A percentile compares a stretch with the other conserved stretches of the same genome.
Conservation (phyloP, 2,113 vertebrate species). For the Pimephales promelas region DNA sequence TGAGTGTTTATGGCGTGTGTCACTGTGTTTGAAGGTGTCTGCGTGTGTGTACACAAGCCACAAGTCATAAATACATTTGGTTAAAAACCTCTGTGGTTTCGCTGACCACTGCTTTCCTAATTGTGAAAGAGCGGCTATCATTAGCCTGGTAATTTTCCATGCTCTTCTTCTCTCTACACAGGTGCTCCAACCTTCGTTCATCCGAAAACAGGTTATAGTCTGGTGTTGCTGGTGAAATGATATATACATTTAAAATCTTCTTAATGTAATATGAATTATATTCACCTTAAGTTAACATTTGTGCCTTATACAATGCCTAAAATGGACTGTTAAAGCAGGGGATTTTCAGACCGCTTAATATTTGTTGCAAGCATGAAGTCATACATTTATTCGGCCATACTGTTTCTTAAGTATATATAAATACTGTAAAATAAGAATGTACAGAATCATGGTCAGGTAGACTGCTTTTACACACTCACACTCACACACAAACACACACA, state of each 20-base stretch:
- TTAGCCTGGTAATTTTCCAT: slow-evolving; percentile 75
- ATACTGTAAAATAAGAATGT: neutral
- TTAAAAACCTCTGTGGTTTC: slow-evolving; percentile 51
- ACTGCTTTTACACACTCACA: neutral
- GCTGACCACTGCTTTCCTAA: slow-evolving; percentile 66
- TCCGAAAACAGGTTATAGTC: neutral
- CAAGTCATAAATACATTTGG: slow-evolving; percentile 76
- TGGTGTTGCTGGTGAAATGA: neutral
- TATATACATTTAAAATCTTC: neutral
- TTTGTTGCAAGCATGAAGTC: neutral
- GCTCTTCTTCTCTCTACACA: slow-evolving; percentile 18
- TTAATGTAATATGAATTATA: neutral
- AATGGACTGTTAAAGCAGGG: neutral
- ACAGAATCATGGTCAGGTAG: neutral
- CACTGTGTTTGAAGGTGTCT: slow-evolving; percentile 21
- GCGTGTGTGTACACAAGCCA: slow-evolving; percentile 58
- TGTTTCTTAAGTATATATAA: neutral
- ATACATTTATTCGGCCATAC: neutral
- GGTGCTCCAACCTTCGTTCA: slow-evolving; percentile 16
- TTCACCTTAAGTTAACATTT: neutral
- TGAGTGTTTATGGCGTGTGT: slow-evolving; percentile 49
- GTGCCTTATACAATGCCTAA: neutral
- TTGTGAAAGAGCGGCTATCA: slow-evolving; percentile 68
- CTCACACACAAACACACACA: no score
- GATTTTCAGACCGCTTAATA: neutral